A percentile compares a stretch with the other conserved stretches of the same genome.
phyloP scores from a whole-genome alignment of 2,797 vertebrate genomes.

The Parauchenoglanis ngamensis region DNA sequence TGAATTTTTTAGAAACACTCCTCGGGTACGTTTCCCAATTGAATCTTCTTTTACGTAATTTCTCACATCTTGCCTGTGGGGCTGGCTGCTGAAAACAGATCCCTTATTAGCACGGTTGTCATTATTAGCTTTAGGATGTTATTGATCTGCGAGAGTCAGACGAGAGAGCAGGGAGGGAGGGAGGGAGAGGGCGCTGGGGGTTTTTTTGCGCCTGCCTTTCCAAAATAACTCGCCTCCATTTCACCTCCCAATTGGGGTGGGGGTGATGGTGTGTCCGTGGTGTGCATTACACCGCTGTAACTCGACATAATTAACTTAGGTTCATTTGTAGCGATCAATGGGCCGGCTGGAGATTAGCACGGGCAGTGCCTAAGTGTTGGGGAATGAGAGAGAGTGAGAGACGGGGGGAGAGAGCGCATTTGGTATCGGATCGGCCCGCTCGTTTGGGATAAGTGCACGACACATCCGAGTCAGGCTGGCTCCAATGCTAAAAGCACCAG shows the following conservation, averaged over 20 bases:
- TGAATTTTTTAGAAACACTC: neutral
- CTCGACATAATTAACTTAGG: conserved; percentile 71
- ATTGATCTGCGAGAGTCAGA: conserved; percentile 65
- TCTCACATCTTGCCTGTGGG: conserved; percentile 16
- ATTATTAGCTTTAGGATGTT: conserved; percentile 57
- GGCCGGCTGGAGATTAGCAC: conserved; percentile 46
- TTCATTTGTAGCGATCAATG: conserved; percentile 71
- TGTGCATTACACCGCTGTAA: conserved; percentile 60
- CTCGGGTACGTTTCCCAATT: neutral
- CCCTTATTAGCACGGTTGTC: conserved; percentile 72
- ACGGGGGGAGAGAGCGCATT: conserved; percentile 1
- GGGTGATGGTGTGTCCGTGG: conserved; percentile 64
- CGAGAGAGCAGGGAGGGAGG: conserved; percentile 32
- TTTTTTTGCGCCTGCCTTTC: conserved; percentile 18
- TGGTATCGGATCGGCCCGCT: conserved; percentile 2
- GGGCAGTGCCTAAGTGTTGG: conserved; percentile 40
- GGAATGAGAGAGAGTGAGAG: conserved; percentile 12
- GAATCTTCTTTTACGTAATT: conserved; percentile 19
- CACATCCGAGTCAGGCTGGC: conserved; percentile 31
- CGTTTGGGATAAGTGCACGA: conserved; percentile 41
- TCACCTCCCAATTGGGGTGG: conserved; percentile 57
- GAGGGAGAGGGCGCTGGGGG: neutral
- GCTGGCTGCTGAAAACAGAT: conserved; percentile 55
- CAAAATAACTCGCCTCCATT: conserved; percentile 62
- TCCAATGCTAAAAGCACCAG: conserved; percentile 26